Evolutionary conservation across 2,113 vertebrate species (phyloP).

Genomic region (Syrmaticus mikado): DNA sequence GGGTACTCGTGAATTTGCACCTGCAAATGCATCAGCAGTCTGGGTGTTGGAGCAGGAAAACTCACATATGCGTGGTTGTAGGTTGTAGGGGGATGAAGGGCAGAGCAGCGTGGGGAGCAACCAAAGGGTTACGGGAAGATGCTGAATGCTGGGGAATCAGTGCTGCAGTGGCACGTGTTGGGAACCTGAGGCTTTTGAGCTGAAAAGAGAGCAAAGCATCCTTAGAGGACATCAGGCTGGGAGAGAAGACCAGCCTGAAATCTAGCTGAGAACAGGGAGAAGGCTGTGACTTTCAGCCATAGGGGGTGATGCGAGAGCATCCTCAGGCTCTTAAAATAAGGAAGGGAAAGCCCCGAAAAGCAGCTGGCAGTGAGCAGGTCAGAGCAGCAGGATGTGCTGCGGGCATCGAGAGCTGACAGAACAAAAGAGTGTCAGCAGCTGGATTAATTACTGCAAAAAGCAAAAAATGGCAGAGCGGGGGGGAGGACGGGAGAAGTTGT

Average conservation of each 20-base stretch:
- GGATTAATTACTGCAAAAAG: constrained; percentile 73
- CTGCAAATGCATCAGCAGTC: background rate
- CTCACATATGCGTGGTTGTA: background rate
- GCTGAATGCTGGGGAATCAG: background rate
- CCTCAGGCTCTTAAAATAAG: background rate
- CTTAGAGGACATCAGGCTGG: background rate
- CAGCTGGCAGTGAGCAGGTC: background rate
- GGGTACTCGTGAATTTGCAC: background rate
- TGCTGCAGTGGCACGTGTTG: background rate
- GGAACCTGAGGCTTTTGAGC: background rate
- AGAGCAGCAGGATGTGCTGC: background rate
- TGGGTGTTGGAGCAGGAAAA: background rate
- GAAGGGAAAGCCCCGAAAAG: background rate
- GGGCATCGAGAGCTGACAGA: background rate
- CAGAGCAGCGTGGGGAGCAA: background rate
- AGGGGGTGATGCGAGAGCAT: background rate
- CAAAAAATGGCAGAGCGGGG: constrained; percentile 16
- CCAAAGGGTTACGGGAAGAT: background rate
- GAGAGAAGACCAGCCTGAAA: accelerated
- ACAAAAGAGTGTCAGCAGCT: background rate
- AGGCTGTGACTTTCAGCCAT: background rate
- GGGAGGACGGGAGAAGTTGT: constrained; percentile 57
- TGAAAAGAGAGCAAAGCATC: background rate
- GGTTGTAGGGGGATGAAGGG: background rate
- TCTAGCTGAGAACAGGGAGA: accelerated